Base-by-base conservation (phyloP, 2,797 vertebrate genomes). In the Oreonectes daqikongensis region DNA sequence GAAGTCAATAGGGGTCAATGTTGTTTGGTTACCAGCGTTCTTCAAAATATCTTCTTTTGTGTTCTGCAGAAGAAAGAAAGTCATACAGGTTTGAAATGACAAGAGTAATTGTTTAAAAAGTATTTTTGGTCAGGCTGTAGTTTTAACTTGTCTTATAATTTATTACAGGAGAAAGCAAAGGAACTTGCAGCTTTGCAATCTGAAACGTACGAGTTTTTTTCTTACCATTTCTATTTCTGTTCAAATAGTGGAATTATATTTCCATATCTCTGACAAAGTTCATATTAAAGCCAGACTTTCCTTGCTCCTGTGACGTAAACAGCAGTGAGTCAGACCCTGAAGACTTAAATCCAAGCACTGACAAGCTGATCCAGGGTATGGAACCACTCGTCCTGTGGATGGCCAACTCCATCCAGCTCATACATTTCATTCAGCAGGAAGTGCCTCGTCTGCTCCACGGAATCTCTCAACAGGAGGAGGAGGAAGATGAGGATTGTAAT, bases 391-490 rank as follows among this genome's bases (percentile, higher is more conserved):
- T 92, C 78, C 85, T 90, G 28, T 94, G 93, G 93, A 92, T 94
- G 93, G 88, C 93, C 73, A 94, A 94, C 85, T 87, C 90, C 61
- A 84, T 94, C 63, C 93, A 94, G 83, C 84, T 94, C 81, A 89
- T 94, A 69, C 90, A 94, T 71, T 93, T 94, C 72, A 84, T 94
- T 77, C 93, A 94, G 79, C 85, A 88, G 72, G 89, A 93, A 83
- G 82, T 94, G 79, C 93, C 92, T 77, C 82, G 84, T 14, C 83
- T 93, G 38, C 85, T 94, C 79, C 88, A 90, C 53, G 90, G 88
- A 85, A 90, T 88, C 80, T 88, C 70, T 35, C 52, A 9, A 61
- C 82, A 81, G 9, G 82, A 86, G 14, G 82, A 71, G 50, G 83
- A 78, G 14, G 79, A 86, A 42, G 82, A 85, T 9, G 82, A 81